Evolutionary conservation across 2,797 vertebrate genomes (phyloP), one percentile per base, ranked within the genome.

Genomic region (Momotus momota): DNA sequence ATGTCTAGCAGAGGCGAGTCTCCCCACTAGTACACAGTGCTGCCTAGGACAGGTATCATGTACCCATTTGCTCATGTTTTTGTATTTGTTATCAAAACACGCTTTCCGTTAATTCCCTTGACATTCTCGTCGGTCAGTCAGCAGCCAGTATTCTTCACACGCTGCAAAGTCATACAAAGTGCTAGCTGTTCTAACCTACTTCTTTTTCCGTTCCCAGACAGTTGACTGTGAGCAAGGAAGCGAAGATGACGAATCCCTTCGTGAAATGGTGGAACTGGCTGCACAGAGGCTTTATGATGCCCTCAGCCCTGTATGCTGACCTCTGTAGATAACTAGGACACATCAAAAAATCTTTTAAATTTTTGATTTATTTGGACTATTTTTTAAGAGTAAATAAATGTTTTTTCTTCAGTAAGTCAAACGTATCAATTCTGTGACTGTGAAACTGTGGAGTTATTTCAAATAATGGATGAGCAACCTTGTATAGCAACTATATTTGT

Each of bases 181-280:
- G 45, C 79, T 20, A 4, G 7, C 43, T 51, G 26, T 52, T 74
- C 29, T 88, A 27, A 95, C 21, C 21, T 65, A 29, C 70, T 81
- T 86, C 35, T 43, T 3, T 86, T 80, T 78, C 23, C 48, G 17
- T 90, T 58, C n/a, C 7, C 97, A 99, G 99, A 95, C 95, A 0
- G 99, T 99, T 65, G 97, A 98, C 40, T 99, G 98, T 26, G 97
- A 99, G 92, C 98, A 99, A 20, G 99, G 99, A 19, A 96, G 97
- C 3, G 98, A 98, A 14, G 99, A 99, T 2, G 99, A 99, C 0
- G 99, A 99, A 89, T 97, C 99, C 51, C 98, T 99, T 72, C 98
- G 98, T 45, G 99, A 99, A 93, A 99, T 99, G 99, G 98, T 99
- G 81, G 99, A 99, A 40, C 95, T 99, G 46, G 98, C 99, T 3